Conservation (phyloP, 2,113 vertebrate genomes). For the Corydoras sp. region DNA sequence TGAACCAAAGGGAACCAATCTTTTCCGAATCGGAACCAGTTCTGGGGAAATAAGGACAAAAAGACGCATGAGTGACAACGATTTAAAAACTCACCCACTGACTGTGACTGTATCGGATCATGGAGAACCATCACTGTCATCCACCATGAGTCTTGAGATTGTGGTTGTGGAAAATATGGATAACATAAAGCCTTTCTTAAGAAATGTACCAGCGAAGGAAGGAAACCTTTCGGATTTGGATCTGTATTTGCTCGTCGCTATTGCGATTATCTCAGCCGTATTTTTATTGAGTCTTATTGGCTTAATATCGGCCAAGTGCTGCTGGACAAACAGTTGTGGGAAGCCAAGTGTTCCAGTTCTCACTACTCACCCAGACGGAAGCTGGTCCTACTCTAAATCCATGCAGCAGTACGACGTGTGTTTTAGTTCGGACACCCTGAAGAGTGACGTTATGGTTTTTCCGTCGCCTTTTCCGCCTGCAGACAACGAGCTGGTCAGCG, state of each 20-base stretch:
- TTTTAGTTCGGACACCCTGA: too few species aligned
- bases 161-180: constrained; percentile 52
- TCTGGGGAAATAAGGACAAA: constrained; percentile 38
- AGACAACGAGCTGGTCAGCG: too few species aligned
- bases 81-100: constrained; percentile 37
- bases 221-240: constrained; percentile 56
- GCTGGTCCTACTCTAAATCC: too few species aligned
- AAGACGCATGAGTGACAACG: constrained; percentile 38
- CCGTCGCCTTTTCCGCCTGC: too few species aligned
- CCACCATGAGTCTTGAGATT: constrained; percentile 61
- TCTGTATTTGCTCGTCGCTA: constrained; percentile 64
- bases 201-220: constrained; percentile 50
- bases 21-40: constrained; percentile 35
- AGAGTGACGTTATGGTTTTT: too few species aligned
- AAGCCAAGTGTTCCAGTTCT: background rate
- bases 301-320: constrained; percentile 46
- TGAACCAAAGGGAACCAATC: constrained; percentile 36
- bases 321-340: constrained; percentile 38
- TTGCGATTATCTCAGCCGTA: constrained; percentile 63
- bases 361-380: too few species aligned
- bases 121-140: constrained; percentile 59
- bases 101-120: constrained; percentile 29
- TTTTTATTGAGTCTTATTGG: constrained; percentile 53
- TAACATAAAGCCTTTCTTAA: constrained; percentile 61
- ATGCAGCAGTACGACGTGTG: too few species aligned